Conservation (phyloP, 2,888 invertebrate species). For the Drosophila cracens region DNA sequence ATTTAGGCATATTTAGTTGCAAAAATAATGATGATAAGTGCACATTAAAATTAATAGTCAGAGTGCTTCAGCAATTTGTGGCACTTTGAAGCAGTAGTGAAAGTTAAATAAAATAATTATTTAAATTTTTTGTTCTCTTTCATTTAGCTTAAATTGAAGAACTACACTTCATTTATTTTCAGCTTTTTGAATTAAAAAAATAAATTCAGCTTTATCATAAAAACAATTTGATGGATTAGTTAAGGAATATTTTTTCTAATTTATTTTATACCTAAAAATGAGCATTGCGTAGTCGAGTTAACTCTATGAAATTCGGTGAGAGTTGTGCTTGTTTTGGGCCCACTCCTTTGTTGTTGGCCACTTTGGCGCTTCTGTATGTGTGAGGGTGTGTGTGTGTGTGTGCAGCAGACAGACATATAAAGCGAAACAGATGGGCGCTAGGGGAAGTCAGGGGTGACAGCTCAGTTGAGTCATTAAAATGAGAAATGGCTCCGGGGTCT, state of each 20-base stretch:
- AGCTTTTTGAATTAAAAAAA: background rate
- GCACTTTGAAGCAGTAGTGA: background rate
- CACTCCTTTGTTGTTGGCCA: conserved; percentile 43
- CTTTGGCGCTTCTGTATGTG: conserved; percentile 33
- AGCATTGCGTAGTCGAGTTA: conserved; percentile 19
- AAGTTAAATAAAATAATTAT: background rate
- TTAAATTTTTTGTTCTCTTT: background rate
- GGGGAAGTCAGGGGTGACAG: conserved; percentile 23
- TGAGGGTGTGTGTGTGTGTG: conserved; percentile 17
- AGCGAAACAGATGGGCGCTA: conserved; percentile 36
- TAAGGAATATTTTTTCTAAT: background rate
- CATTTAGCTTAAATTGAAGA: no score
- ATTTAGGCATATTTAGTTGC: conserved; percentile 16
- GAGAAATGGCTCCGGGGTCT: conserved; percentile 72
- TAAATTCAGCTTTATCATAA: background rate
- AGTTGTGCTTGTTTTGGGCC: conserved; percentile 33
- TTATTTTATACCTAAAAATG: background rate
- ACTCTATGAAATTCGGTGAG: background rate
- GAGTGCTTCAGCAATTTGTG: conserved; percentile 11
- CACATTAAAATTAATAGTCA: conserved; percentile 18
- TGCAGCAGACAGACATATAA: conserved; percentile 37
- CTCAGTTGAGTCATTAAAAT: conserved; percentile 77
- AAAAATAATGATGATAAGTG: conserved; percentile 10
- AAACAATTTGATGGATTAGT: background rate
- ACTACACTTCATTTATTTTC: no score